Evolutionary conservation across 1,140 invertebrate genomes (phyloP).

Genomic region (Agraylea sexmaculata): DNA sequence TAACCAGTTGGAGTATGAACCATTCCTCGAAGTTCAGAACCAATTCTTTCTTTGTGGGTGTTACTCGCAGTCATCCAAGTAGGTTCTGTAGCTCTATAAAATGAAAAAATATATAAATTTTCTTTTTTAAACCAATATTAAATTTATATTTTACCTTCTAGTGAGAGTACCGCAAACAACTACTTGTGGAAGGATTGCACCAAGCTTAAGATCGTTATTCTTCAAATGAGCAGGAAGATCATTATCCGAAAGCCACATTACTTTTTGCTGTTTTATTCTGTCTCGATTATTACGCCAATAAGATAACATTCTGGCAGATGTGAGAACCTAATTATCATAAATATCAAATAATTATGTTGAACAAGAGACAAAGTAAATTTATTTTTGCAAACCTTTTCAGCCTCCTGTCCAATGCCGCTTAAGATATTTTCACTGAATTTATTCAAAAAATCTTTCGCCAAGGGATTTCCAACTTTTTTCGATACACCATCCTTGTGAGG

Average conservation of each 20-base stretch:
- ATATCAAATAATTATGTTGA: too few relatives aligned
- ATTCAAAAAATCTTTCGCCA: conserved; percentile 84
- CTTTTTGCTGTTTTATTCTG: conserved; percentile 72
- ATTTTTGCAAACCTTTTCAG: conserved; percentile 38
- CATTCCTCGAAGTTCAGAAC: conserved; percentile 90
- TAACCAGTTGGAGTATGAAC: conserved; percentile 85
- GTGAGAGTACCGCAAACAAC: conserved; percentile 85
- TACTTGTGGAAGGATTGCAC: conserved; percentile 79
- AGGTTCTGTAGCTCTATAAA: conserved; percentile 89
- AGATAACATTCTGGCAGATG: conserved; percentile 69
- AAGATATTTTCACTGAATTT: conserved; percentile 71
- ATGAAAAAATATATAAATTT: conserved; percentile 8
- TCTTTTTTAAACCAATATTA: conserved; percentile 3
- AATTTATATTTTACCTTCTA: conserved; percentile 36
- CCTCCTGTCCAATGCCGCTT: conserved; percentile 51
- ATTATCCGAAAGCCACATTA: conserved; percentile 58
- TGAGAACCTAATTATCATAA: conserved; percentile 40
- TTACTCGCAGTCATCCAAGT: conserved; percentile 99
- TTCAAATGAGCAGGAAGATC: conserved; percentile 37
- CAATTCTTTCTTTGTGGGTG: conserved; percentile 75
- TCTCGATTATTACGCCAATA: conserved; percentile 93
- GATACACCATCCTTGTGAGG: conserved; percentile 76
- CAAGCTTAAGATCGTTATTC: conserved; percentile 41
- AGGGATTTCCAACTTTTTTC: conserved; percentile 92
- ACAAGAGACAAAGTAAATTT: conserved; percentile 4